phyloP scores from a whole-genome alignment of 2,797 vertebrate species.

The Poeciliopsis infans region DNA sequence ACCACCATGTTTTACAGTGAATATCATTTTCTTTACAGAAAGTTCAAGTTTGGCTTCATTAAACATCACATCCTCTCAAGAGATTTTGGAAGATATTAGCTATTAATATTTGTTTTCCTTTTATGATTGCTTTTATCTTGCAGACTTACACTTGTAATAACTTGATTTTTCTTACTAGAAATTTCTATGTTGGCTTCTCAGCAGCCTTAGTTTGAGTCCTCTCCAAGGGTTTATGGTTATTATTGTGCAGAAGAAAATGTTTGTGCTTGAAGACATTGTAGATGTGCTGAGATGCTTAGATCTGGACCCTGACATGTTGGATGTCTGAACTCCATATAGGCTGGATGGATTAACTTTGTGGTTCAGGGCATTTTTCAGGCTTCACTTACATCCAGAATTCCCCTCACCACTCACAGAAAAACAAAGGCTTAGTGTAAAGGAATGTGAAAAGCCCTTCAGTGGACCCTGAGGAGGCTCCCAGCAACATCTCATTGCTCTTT shows the following conservation, averaged over 20 bases:
- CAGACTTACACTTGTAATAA: not conserved
- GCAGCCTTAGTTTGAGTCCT: not conserved
- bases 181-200: not conserved
- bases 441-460: slow-evolving; percentile 62
- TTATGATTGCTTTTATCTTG: not conserved
- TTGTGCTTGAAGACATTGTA: not conserved
- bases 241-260: not conserved
- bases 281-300: slow-evolving; percentile 11
- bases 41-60: not conserved
- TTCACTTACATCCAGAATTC: slow-evolving; percentile 25
- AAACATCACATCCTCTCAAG: not conserved
- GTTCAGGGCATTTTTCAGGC: slow-evolving; percentile 41
- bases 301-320: slow-evolving; percentile 16
- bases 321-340: slow-evolving; percentile 12
- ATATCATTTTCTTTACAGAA: not conserved
- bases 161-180: not conserved
- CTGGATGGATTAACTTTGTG: slow-evolving; percentile 30
- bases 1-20: not conserved
- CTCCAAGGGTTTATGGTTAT: not conserved
- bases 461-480: slow-evolving; percentile 39
- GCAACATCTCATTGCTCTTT: not conserved
- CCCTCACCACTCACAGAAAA: slow-evolving; percentile 45
- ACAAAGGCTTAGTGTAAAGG: slow-evolving; percentile 66
- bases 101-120: not conserved
- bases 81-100: not conserved